phyloP scores from a whole-genome alignment of 2,888 invertebrate genomes.

The Orthosia gracilis region DNA sequence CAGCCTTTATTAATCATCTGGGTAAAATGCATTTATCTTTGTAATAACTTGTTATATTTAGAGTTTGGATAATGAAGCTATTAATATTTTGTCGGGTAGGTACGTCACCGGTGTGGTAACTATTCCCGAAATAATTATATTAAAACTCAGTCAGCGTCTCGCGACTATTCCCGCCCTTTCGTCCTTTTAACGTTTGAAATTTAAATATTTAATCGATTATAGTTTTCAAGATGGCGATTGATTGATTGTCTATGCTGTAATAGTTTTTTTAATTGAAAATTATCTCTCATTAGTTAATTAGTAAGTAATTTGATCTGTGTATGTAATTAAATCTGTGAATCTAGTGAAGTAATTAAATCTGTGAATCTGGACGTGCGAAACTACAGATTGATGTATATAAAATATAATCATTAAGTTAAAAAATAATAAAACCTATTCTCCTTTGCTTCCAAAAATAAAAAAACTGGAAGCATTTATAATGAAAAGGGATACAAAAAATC shows the following conservation, averaged over 20 bases:
- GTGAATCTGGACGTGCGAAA: neutral
- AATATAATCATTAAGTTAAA: too few relatives aligned
- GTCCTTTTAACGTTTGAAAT: conserved; percentile 43
- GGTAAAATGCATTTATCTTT: conserved; percentile 60
- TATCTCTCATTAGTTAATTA: neutral
- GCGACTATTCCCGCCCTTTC: conserved; percentile 39
- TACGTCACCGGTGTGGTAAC: conserved; percentile 81
- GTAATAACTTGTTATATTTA: conserved; percentile 71
- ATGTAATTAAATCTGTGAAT: too few relatives aligned
- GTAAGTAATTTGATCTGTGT: too few relatives aligned
- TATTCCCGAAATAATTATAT: conserved; percentile 83
- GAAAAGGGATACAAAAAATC: neutral
- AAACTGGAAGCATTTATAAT: neutral
- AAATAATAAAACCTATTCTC: neutral
- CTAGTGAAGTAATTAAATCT: too few relatives aligned
- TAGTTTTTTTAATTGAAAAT: neutral
- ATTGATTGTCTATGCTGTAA: neutral
- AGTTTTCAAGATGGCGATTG: conserved; percentile 1
- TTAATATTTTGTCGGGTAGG: conserved; percentile 80
- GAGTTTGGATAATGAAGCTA: conserved; percentile 78
- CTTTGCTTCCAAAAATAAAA: neutral
- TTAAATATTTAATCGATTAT: conserved; percentile 16
- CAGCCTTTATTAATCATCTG: conserved; percentile 35
- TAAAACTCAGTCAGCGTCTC: conserved; percentile 55
- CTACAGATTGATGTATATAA: neutral